Conservation (phyloP, 1,140 invertebrate species). For the Diuraphis noxia region DNA sequence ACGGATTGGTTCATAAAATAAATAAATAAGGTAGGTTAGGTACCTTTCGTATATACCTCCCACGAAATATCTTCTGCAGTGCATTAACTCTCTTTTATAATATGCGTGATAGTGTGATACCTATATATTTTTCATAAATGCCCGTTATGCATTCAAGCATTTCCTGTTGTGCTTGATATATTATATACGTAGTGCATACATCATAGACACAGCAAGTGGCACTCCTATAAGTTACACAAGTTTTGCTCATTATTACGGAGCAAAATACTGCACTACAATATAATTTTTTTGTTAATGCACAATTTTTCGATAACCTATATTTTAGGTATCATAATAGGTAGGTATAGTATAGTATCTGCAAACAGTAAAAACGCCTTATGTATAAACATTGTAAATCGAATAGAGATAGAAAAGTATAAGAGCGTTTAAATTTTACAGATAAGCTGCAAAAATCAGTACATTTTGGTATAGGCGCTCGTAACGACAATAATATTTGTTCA, state of each 20-base stretch:
- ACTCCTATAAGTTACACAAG: neutral
- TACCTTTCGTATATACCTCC: neutral
- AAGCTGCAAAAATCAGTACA: neutral
- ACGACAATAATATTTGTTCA: too few relatives aligned
- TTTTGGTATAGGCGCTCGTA: too few relatives aligned
- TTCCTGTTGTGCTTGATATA: neutral
- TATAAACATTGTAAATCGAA: neutral
- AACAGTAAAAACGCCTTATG: neutral
- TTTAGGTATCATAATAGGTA: neutral
- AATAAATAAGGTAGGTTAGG: neutral
- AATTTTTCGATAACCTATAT: neutral
- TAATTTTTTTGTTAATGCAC: neutral
- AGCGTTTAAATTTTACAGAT: neutral
- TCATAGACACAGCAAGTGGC: neutral
- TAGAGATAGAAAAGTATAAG: neutral
- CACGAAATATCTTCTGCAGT: neutral
- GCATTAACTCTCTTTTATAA: neutral
- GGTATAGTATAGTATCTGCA: neutral
- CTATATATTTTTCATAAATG: constrained; percentile 21
- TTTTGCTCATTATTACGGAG: neutral
- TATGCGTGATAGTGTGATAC: too few relatives aligned
- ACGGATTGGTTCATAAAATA: neutral
- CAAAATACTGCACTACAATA: neutral
- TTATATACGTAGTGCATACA: neutral
- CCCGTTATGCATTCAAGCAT: neutral